Evolutionary conservation across 2,888 invertebrate genomes (phyloP).

Genomic region (Yponomeuta malinellus): DNA sequence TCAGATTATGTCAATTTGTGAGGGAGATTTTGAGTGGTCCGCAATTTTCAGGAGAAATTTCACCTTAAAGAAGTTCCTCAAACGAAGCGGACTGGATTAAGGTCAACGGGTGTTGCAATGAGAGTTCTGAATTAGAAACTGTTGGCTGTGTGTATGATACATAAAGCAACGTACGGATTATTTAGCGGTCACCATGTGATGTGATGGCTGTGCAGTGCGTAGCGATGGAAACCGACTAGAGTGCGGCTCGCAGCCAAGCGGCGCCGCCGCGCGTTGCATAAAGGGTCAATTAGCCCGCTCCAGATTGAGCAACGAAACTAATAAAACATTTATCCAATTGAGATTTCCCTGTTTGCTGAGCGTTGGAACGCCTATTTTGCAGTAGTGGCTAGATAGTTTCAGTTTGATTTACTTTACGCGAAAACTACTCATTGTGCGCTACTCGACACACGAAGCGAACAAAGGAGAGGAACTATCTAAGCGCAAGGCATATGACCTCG

Average conservation of each 20-base stretch:
- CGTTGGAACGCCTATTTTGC: not conserved
- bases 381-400: not conserved
- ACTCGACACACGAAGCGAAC: not conserved
- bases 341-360: not conserved
- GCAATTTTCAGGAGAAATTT: too few species aligned
- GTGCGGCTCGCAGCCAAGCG: not conserved
- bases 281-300: constrained; percentile 14
- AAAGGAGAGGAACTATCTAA: not conserved
- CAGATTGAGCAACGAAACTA: constrained; percentile 15
- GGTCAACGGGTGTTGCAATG: constrained; percentile 12
- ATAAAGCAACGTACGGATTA: not conserved
- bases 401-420: not conserved
- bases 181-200: not conserved
- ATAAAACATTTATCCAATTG: constrained; percentile 16
- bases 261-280: constrained; percentile 6
- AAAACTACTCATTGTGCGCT: not conserved
- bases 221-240: not conserved
- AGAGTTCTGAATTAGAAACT: constrained; percentile 11
- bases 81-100: not conserved
- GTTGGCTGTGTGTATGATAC: too few species aligned
- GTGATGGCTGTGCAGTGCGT: not conserved
- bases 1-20: too few species aligned
- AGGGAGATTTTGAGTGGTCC: too few species aligned
- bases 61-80: not conserved
- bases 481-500: not conserved